Percentiles rank a stretch among this genome's conserved stretches.
Evolutionary conservation across 2,888 invertebrate genomes (phyloP).

Genomic region (Chironomus tentans): DNA sequence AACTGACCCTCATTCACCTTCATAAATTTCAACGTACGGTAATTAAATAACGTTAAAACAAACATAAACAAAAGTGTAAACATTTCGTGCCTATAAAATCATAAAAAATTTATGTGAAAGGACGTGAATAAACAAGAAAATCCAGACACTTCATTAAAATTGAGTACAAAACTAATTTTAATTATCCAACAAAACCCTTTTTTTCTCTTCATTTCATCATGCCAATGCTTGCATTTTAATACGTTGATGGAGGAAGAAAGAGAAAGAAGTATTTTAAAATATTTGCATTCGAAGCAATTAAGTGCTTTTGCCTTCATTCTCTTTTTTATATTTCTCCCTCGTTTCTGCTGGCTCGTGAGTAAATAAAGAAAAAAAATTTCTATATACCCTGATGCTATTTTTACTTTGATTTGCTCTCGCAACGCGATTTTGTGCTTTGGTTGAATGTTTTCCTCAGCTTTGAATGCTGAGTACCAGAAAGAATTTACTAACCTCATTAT

Average conservation of each 20-base stretch:
- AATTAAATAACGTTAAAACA: too few relatives aligned
- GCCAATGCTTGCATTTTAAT: too few relatives aligned
- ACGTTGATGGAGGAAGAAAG: too few relatives aligned
- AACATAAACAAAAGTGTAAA: background rate
- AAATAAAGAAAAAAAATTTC: background rate
- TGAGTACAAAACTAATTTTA: constrained; percentile 11
- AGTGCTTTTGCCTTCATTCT: background rate
- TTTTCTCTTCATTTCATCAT: background rate
- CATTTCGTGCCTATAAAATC: background rate
- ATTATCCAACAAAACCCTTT: constrained; percentile 10
- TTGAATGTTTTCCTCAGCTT: background rate
- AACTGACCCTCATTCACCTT: too few relatives aligned
- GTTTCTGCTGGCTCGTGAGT: background rate
- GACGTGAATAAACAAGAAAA: constrained; percentile 8
- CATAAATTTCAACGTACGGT: too few relatives aligned
- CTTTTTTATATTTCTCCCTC: background rate
- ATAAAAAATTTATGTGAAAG: background rate
- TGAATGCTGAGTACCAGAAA: background rate
- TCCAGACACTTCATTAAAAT: constrained; percentile 18
- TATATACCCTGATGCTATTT: background rate
- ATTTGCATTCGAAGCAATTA: constrained; percentile 23
- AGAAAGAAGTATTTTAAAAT: constrained; percentile 2
- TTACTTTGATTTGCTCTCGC: background rate
- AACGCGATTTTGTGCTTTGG: background rate
- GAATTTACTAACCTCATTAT: background rate